Percentiles rank a stretch among this genome's conserved stretches.
These are phyloP conservation scores for Sisyra nigra DNA, from an alignment of 2,888 invertebrate species.

Conservation along the genomic window DNA sequence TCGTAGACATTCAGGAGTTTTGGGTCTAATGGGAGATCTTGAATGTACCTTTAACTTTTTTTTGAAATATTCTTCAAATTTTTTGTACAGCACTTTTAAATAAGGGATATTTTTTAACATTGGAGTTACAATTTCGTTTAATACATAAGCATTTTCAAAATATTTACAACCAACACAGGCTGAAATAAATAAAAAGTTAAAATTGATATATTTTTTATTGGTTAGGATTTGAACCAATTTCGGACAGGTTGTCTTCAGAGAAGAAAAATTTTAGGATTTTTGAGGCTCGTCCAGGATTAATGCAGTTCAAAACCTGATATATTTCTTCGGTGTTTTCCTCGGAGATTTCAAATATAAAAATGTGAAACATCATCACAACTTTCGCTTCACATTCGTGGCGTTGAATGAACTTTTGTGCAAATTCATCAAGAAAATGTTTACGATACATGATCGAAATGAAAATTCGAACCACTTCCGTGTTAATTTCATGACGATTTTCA, in stretches of 20 bases:
- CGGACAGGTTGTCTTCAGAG: constrained; percentile 11
- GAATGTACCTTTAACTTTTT: constrained; percentile 6
- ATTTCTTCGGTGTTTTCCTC: background rate
- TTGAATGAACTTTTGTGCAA: constrained; percentile 15
- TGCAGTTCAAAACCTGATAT: background rate
- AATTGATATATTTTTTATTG: constrained; percentile 19
- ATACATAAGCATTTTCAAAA: constrained; percentile 34
- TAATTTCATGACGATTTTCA: constrained; percentile 8
- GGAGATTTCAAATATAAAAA: constrained; percentile 18
- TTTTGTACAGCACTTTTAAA: constrained; percentile 14
- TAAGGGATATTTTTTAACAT: constrained; percentile 23
- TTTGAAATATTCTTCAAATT: constrained; percentile 9
- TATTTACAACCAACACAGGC: constrained; percentile 29
- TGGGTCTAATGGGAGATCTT: constrained; percentile 15
- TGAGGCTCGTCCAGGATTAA: background rate
- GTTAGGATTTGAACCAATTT: constrained; percentile 20
- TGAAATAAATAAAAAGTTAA: constrained; percentile 1
- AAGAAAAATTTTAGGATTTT: constrained; percentile 1
- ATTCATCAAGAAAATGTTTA: constrained; percentile 15
- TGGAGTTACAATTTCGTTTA: constrained; percentile 32
- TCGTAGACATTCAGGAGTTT: constrained; percentile 14
- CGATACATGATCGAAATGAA: constrained; percentile 16
- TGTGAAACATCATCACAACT: constrained; percentile 15
- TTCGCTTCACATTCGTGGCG: constrained; percentile 14
- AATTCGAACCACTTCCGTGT: constrained; percentile 9